Conservation (phyloP, 2,888 invertebrate species). For the Pogonocherus hispidulus region DNA sequence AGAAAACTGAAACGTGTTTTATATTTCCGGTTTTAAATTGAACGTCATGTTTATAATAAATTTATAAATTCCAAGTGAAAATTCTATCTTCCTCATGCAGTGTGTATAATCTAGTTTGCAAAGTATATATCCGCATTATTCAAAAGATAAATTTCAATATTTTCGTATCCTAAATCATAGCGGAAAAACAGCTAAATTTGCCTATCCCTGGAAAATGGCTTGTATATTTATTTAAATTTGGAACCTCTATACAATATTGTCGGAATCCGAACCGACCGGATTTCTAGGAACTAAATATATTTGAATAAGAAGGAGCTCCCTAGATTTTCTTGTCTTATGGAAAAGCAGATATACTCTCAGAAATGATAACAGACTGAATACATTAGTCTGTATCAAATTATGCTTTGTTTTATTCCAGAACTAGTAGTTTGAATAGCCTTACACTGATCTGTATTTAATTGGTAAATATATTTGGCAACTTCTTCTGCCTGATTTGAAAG, state of each 20-base stretch:
- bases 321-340: not conserved
- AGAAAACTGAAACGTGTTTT: no score
- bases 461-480: no score
- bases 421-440: no score
- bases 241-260: constrained; percentile 31
- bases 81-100: not conserved
- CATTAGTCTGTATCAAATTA: no score
- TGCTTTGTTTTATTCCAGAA: no score
- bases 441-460: no score
- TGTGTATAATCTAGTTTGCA: not conserved
- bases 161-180: not conserved
- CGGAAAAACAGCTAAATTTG: not conserved
- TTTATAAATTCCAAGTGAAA: no score
- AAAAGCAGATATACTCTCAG: not conserved
- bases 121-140: not conserved
- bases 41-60: no score
- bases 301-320: not conserved
- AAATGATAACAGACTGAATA: not conserved
- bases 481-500: no score
- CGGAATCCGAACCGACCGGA: not conserved
- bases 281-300: constrained; percentile 10
- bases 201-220: not conserved
- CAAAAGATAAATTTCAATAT: constrained; percentile 13
- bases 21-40: no score
- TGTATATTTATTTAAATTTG: constrained; percentile 43